Base-by-base conservation (phyloP, 2,113 vertebrate species). In the Centropus bengalensis region DNA sequence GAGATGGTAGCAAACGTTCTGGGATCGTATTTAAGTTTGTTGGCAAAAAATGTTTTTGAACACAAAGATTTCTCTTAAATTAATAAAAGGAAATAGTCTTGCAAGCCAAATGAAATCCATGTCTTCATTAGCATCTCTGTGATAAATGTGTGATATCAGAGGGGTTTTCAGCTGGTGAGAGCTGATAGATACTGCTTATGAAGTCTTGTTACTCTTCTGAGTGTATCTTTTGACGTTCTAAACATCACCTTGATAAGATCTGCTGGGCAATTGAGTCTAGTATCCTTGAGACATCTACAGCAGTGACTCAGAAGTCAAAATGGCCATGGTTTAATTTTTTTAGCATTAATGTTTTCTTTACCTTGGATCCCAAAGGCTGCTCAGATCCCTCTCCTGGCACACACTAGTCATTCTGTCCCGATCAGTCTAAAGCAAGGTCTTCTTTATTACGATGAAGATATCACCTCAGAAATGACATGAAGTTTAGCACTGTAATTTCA, bases 141-240 rank as follows among this genome's bases (percentile, higher is more conserved):
- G 44, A 59, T 40, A 86, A 56, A 23, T 80, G 45, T 21, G 54
- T 60, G 59, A 11, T 36, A 82, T 68, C 81, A 75, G 4, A 55
- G 14, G n/a, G 14, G 24, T 76, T 84, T 75, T 87, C 44, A 79
- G 58, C 56, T 84, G 21, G 78, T 75, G 68, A n/a, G 56, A 82
- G 38, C 52, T 81, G 80, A 55, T 84, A 89, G 77, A 89, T 78
- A 52, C 42, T 33, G 51, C 33, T 71, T 91, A 24, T 56, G 71
- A 67, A 70, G 27, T 71, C 52, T 40, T 82, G 8, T 91, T 89
- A 84, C 78, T 38, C 88, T 86, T 93, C 79, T 79, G 62, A 70
- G 33, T 63, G 38, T 33, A 78, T 93, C 47, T 95, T 93, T 87
- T 79, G 56, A 82, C 77, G 83, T 82, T 81, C 56, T 95, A 47